Conservation (phyloP, 2,888 invertebrate genomes). For the Plutella xylostella region DNA sequence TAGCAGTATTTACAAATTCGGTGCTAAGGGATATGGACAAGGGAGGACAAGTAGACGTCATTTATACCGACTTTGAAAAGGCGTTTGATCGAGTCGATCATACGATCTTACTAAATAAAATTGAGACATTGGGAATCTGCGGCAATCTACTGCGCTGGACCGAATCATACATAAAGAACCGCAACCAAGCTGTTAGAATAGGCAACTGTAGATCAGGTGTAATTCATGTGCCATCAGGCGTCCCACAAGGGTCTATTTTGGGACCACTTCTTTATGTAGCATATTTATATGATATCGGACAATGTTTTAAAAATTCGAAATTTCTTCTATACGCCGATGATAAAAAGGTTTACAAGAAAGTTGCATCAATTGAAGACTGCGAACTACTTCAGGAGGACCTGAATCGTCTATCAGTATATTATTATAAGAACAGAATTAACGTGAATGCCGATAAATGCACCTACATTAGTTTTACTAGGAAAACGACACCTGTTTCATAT, state of each 20-base stretch:
- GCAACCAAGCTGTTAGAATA: not conserved
- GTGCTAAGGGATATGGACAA: not conserved
- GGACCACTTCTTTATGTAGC: not conserved
- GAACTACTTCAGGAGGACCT: not conserved
- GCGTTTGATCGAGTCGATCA: not conserved
- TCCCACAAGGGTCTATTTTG: not conserved
- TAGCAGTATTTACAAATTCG: not conserved
- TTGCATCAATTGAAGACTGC: not conserved
- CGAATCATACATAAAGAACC: not conserved
- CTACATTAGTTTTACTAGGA: not conserved
- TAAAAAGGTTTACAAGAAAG: not conserved
- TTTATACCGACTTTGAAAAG: not conserved
- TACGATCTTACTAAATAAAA: not conserved
- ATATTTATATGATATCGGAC: not conserved
- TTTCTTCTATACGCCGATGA: slow-evolving; percentile 1
- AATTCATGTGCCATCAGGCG: not conserved
- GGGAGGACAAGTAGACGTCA: not conserved
- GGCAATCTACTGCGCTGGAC: not conserved
- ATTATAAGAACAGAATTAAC: not conserved
- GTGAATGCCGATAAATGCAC: not conserved
- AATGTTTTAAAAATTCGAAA: not conserved
- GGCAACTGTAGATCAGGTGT: not conserved
- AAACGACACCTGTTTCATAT: not conserved
- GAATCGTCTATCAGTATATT: not conserved
- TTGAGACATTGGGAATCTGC: not conserved